Evolutionary conservation across 2,888 invertebrate genomes (phyloP), one percentile per base, ranked within the genome.

Genomic region (Spatulosminthurus flaviceps): DNA sequence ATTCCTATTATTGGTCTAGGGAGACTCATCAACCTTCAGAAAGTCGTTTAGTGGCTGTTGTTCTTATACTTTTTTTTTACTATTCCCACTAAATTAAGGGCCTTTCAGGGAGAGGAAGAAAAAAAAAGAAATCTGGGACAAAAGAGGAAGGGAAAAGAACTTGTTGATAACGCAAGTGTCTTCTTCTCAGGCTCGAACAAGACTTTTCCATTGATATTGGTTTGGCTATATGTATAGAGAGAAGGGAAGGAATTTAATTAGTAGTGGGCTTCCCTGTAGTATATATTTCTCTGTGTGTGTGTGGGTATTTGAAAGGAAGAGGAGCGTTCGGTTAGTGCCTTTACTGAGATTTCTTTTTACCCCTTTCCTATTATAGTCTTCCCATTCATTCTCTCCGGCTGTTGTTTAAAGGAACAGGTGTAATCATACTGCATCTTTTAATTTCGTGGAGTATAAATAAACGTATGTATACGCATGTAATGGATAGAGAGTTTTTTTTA

Each of bases 1-100:
- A 51, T 51, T 51, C 2, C 9, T 51, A 51, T 51, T 51, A 51
- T 51, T n/a, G 51, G 51, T 51, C 51, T 51, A n/a, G 9, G 16
- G 51, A 51, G 51, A 51, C 51, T 51, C 51, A 51, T 51, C 51
- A 51, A n/a, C 51, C 51, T 51, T 51, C 51, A 51, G 51, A 51
- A 5, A 51, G 51, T 51, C 51, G 51, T 51, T 51, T 51, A 51
- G 51, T n/a, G n/a, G 51, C 51, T 51, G 19, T 51, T 51, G 51
- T 51, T 13, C n/a, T 51, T 51, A 16, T n/a, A 51, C 51, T 51
- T 51, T 51, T 51, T 19, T 51, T 41, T 13, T 41, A 41, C 41
- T 41, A 9, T 41, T 9, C 51, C 51, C 16, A 51, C 51, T n/a
- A n/a, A 19, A 51, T 19, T 13, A 19, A 51, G n/a, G 16, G 51